Percentiles rank a stretch among this genome's conserved stretches.
Conservation (phyloP, 2,888 invertebrate genomes). For the Halictus quadricinctus region DNA sequence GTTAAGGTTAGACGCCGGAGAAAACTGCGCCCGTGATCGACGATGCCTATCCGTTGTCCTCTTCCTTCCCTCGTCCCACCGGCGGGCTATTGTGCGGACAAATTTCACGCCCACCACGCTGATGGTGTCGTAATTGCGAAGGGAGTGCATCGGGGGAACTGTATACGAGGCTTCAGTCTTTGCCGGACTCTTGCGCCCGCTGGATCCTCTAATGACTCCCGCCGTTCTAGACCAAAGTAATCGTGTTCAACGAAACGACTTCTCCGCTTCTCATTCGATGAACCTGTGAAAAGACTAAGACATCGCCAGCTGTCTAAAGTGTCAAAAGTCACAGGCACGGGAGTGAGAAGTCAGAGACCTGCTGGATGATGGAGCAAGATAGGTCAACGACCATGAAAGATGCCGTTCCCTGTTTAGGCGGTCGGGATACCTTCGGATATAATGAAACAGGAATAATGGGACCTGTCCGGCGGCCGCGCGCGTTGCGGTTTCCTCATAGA, state of each 20-base stretch:
- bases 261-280: not conserved
- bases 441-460: conserved; percentile 71
- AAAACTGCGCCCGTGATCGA: conserved; percentile 14
- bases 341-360: not conserved
- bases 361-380: not conserved
- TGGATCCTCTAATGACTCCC: not conserved
- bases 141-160: conserved; percentile 32
- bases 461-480: conserved; percentile 67
- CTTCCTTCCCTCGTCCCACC: conserved; percentile 18
- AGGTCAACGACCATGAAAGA: conserved; percentile 36
- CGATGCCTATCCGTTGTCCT: conserved; percentile 11
- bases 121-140: conserved; percentile 49
- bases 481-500: conserved; percentile 60
- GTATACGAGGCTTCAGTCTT: conserved; percentile 17
- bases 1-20: conserved; percentile 61
- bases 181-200: not conserved
- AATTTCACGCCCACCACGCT: conserved; percentile 58
- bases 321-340: not conserved
- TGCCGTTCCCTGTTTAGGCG: conserved; percentile 5
- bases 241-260: not conserved
- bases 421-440: conserved; percentile 21
- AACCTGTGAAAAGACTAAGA: not conserved
- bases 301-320: not conserved
- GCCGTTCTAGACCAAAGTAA: not conserved
- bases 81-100: conserved; percentile 41